Evolutionary conservation across 2,797 vertebrate species (phyloP).

Genomic region (Pitangus sulphuratus): DNA sequence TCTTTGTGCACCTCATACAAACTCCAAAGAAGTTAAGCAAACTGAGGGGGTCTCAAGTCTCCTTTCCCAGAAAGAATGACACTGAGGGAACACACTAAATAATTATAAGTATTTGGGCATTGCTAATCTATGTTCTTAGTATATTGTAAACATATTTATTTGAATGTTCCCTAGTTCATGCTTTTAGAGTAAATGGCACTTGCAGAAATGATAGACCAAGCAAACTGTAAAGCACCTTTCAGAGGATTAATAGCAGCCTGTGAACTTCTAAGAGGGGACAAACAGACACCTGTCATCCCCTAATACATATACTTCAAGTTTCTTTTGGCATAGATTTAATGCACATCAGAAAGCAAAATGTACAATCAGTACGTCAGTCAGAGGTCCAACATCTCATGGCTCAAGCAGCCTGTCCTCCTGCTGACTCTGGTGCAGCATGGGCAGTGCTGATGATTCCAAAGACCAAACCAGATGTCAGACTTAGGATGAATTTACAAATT

Average conservation of each 20-base stretch:
- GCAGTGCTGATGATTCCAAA: not conserved
- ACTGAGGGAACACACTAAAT: not conserved
- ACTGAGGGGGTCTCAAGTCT: not conserved
- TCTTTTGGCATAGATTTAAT: not conserved
- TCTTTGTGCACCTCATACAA: not conserved
- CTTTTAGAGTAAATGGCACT: not conserved
- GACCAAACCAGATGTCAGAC: fast-evolving
- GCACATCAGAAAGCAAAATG: not conserved
- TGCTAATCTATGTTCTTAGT: not conserved
- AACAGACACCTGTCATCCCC: not conserved
- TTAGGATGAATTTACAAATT: not conserved
- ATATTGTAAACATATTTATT: not conserved
- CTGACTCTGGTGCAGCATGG: not conserved
- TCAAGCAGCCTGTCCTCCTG: not conserved
- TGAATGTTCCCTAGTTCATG: not conserved
- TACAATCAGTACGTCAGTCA: not conserved
- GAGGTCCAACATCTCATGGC: not conserved
- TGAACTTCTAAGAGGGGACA: not conserved
- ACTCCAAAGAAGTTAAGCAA: not conserved
- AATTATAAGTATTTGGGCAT: not conserved
- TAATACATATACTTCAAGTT: not conserved
- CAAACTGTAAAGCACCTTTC: not conserved
- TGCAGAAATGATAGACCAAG: not conserved
- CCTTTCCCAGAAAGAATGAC: not conserved
- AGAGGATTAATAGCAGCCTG: not conserved